Base-by-base conservation (phyloP, 2,888 invertebrate genomes). In the Lasius fuliginosus region DNA sequence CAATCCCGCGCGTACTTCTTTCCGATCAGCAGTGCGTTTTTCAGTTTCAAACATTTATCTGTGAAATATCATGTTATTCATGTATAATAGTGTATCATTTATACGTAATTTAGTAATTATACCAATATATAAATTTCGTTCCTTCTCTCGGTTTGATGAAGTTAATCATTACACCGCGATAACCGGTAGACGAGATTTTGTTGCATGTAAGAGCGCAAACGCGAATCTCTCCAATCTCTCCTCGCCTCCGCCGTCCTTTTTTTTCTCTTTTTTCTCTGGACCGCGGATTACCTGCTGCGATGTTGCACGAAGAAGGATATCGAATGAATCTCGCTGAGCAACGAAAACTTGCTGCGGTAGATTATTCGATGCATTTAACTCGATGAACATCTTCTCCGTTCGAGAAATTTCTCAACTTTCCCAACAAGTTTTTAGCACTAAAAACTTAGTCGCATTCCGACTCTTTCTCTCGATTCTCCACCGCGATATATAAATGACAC, bases 211-310 rank as follows among this genome's bases (percentile, higher is more conserved):
- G 49, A 46, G 62, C 67, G 30, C 42, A 40, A 56, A 58, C 33
- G 42, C 62, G 79, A 62, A 77, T 69, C 23, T 23, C 23, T 23
- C 53, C 67, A 68, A 64, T n/a, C n/a, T n/a, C n/a, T n/a, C n/a
- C n/a, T n/a, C 60, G 30, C 40, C 49, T 60, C 36, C 9, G 30
- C 18, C 58, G 18, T 3, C 23, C 49, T 56, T 79, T 87, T 82
- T 87, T 75, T 58, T 36, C 56, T 86, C 67, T 84, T 82, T 79
- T 36, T 36, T 82, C 76, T 85, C 73, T 84, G 81, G 85, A 87
- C 81, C 85, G 86, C 49, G 86, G 90, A 83, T 92, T 92, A 92
- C 90, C 84, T 86, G 88, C 68, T 67, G 40, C 67, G 53, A 15
- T 40, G 85, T 30, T 86, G 58, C 85, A 87, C 85, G 87, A 73